phyloP scores from a whole-genome alignment of 2,888 invertebrate genomes.

The Drosophila falleni region DNA sequence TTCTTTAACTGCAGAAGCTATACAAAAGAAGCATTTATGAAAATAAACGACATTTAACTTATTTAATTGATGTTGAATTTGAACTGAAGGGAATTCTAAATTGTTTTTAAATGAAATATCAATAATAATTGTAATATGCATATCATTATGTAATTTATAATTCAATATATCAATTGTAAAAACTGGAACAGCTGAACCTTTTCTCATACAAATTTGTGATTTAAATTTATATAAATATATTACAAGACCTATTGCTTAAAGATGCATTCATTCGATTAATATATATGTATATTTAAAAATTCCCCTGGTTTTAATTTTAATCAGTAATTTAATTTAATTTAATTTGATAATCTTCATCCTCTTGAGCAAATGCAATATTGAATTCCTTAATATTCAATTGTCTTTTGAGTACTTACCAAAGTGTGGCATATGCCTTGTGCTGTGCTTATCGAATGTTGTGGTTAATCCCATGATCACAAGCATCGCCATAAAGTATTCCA shows the following conservation, averaged over 20 bases:
- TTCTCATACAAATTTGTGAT: background rate
- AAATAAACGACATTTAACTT: background rate
- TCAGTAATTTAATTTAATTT: background rate
- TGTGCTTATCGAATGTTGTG: constrained; percentile 81
- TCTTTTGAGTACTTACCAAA: constrained; percentile 75
- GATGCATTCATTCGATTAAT: background rate
- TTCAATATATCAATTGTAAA: background rate
- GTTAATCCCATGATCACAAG: constrained; percentile 85
- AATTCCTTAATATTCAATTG: background rate
- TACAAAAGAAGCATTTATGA: background rate
- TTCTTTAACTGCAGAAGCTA: background rate
- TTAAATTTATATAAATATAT: background rate
- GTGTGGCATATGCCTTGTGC: constrained; percentile 67
- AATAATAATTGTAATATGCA: background rate
- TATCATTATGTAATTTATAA: too few species aligned
- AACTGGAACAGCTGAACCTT: background rate
- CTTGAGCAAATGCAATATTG: background rate
- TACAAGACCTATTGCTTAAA: background rate
- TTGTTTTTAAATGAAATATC: background rate
- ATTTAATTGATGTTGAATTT: background rate
- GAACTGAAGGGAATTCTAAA: background rate
- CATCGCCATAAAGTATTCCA: constrained; percentile 85
- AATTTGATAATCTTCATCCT: background rate
- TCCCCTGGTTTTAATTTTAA: background rate
- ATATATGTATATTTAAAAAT: background rate